phyloP scores from a whole-genome alignment of 2,113 vertebrate species.

The Probosciger aterrimus region DNA sequence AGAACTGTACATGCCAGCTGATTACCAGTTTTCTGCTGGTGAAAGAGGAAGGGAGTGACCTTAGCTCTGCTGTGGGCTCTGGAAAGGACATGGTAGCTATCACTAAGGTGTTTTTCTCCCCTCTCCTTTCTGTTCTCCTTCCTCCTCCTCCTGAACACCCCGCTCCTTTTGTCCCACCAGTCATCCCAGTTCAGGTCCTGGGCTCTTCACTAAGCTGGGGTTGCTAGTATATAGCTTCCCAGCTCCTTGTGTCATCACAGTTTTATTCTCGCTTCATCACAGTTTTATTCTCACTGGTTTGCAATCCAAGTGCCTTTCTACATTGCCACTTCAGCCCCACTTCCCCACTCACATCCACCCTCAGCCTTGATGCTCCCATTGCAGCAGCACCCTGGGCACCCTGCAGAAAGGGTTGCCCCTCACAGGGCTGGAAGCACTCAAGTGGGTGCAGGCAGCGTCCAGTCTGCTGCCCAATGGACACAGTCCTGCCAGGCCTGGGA shows the following conservation, averaged over 20 bases:
- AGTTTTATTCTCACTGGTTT: background rate
- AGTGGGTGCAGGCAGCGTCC: background rate
- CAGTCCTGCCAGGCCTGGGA: background rate
- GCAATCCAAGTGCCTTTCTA: background rate
- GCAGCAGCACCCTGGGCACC: background rate
- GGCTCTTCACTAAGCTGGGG: background rate
- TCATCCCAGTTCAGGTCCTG: background rate
- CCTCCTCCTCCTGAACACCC: background rate
- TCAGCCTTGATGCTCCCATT: fast-evolving
- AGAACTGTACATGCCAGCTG: fast-evolving
- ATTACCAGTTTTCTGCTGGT: background rate
- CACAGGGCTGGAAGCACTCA: background rate
- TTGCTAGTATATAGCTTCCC: background rate
- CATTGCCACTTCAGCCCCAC: background rate
- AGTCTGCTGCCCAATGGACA: background rate
- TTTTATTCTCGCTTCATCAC: background rate
- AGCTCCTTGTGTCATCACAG: background rate
- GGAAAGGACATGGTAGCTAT: background rate
- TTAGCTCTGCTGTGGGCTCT: background rate
- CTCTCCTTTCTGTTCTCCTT: background rate
- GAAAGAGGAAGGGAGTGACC: background rate
- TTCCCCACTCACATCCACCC: background rate
- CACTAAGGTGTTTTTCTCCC: background rate
- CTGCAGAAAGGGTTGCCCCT: background rate
- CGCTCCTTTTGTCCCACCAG: background rate